These are phyloP conservation scores for Hetaerina americana DNA, from an alignment of 1,140 invertebrate genomes.

Conservation along the genomic window DNA sequence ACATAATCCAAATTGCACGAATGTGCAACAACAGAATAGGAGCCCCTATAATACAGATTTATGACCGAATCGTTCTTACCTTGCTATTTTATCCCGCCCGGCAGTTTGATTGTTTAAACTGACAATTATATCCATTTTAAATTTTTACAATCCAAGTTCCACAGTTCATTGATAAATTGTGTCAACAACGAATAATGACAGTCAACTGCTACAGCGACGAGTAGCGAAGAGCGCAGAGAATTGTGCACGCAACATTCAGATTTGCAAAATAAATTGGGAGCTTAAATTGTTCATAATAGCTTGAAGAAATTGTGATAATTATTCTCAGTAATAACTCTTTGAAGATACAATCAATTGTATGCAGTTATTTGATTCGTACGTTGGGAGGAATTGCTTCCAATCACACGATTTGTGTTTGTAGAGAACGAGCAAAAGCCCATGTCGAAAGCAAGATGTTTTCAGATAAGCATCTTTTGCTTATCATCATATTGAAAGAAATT, in stretches of 20 bases:
- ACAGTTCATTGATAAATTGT: background rate
- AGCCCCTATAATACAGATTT: slow-evolving; percentile 4
- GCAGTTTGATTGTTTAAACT: slow-evolving; percentile 44
- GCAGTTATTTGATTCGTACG: too few species aligned
- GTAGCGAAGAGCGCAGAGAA: background rate
- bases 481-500: background rate
- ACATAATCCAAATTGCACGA: background rate
- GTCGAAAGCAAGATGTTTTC: background rate
- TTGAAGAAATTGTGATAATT: too few species aligned
- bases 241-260: background rate
- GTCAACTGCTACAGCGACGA: background rate
- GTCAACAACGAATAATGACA: background rate
- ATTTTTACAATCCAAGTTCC: background rate
- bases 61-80: slow-evolving; percentile 27
- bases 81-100: slow-evolving; percentile 45
- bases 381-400: too few species aligned
- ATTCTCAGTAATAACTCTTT: too few species aligned
- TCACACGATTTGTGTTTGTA: too few species aligned
- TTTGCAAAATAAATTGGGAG: background rate
- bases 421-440: too few species aligned
- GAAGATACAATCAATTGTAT: too few species aligned
- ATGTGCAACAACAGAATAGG: background rate
- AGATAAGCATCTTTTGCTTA: background rate
- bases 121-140: slow-evolving; percentile 39
- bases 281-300: background rate